Evolutionary conservation across 2,888 invertebrate species (phyloP).

Genomic region (Holacanthella duospinosa): DNA sequence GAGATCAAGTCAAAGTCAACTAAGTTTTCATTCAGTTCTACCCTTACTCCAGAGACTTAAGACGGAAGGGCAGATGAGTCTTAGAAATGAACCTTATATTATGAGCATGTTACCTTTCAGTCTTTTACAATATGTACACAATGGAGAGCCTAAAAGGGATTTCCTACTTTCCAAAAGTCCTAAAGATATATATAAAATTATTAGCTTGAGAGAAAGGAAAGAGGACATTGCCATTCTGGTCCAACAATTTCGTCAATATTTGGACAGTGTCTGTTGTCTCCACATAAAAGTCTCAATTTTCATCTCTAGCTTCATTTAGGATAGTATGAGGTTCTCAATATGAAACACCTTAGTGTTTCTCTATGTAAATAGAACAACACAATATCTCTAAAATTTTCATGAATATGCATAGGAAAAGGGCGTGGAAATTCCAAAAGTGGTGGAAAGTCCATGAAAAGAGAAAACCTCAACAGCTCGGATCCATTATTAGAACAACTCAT

Average conservation of each 20-base stretch:
- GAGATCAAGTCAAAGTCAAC: constrained; percentile 23
- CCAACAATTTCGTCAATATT: constrained; percentile 18
- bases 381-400: background rate
- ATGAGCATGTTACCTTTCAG: too few species aligned
- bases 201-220: constrained; percentile 7
- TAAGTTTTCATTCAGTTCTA: constrained; percentile 15
- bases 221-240: background rate
- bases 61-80: background rate
- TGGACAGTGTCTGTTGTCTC: constrained; percentile 11
- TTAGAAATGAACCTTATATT: background rate
- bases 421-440: background rate
- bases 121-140: too few species aligned
- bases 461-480: background rate
- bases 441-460: background rate
- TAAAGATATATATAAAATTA: too few species aligned
- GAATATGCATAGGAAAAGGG: background rate
- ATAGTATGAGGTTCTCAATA: background rate
- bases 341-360: too few species aligned
- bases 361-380: background rate
- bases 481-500: background rate
- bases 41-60: constrained; percentile 15
- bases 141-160: background rate
- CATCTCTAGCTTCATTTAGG: background rate
- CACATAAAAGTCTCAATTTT: constrained; percentile 1
- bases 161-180: too few species aligned